phyloP scores from a whole-genome alignment of 2,113 vertebrate genomes.

The Stigmatopora nigra region DNA sequence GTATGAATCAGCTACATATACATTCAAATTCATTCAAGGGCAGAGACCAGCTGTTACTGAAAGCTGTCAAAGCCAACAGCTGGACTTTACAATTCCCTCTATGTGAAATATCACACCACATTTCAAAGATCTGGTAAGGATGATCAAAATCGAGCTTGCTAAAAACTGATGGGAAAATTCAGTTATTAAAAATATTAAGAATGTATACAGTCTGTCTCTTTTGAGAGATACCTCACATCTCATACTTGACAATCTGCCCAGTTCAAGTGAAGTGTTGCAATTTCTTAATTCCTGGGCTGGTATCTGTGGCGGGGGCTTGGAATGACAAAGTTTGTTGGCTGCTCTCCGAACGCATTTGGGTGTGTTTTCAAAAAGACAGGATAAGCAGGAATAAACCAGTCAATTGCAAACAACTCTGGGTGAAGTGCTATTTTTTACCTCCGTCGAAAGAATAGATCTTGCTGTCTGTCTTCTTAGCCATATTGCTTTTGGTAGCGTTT shows the following conservation, averaged over 20 bases:
- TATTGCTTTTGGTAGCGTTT: too few relatives aligned
- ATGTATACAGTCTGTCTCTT: background rate
- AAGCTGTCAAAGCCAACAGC: slow-evolving; percentile 62
- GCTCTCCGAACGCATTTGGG: slow-evolving; percentile 58
- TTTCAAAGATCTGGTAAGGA: slow-evolving; percentile 50
- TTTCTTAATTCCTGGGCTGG: slow-evolving; percentile 54
- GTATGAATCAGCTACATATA: background rate
- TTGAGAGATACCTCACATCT: slow-evolving; percentile 30
- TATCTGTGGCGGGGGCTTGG: slow-evolving; percentile 57
- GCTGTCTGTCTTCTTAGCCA: too few relatives aligned
- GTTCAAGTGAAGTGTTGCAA: slow-evolving; percentile 50
- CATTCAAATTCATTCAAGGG: slow-evolving; percentile 14
- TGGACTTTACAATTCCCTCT: slow-evolving; percentile 68
- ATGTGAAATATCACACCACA: slow-evolving; percentile 70
- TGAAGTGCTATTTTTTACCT: slow-evolving; percentile 46
- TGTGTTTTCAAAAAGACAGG: slow-evolving; percentile 68
- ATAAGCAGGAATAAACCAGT: slow-evolving; percentile 60
- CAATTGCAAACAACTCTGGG: slow-evolving; percentile 64
- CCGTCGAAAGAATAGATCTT: too few relatives aligned
- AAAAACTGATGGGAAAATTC: background rate
- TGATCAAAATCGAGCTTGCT: background rate
- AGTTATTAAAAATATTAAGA: background rate
- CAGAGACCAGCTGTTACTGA: slow-evolving; percentile 52
- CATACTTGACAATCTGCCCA: slow-evolving; percentile 17
- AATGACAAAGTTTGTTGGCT: slow-evolving; percentile 52